Base-by-base conservation (phyloP, 2,888 invertebrate genomes). In the Gortyna flavago region DNA sequence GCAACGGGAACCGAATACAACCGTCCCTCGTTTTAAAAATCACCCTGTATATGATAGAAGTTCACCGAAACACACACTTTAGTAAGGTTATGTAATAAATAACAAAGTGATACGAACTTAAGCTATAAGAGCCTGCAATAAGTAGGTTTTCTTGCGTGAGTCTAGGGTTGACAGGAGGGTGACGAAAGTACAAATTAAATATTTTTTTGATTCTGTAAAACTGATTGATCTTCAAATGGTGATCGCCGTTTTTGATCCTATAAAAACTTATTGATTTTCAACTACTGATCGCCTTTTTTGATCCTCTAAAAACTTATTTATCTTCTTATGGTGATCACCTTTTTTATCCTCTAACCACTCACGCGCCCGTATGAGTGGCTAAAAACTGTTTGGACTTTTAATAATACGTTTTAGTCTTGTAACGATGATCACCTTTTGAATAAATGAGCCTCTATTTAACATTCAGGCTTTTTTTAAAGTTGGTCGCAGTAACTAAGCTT, bases 121-220 rank as follows among this genome's bases (percentile, higher is more conserved):
- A 70, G 68, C 72, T 78, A 66, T 75, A 76, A 81, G 76, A 81
- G 77, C 38, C 61, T 80, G 81, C 70, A 83, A 76, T 87, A 84
- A 85, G 86, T 78, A 87, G 70, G 84, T 77, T 80, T 87, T 70
- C 73, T 83, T 81, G 81, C 69, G 84, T 81, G 64, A 64, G 5
- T 65, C 51, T 70, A 83, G 83, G 83, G 83, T 38, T 83, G 72
- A 11, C 70, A 38, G 18, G 51, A 54, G 1, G 18, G 6, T 68
- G 35, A 21, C 18, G 32, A 13, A n/a, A 54, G 11, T n/a, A 54
- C 11, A 54, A 54, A 54, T 54, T 1, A 5, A n/a, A 54, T 54
- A 54, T 54, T n/a, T n/a, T 9, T 25, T 54, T 54, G 25, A n/a
- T 54, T 1, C 1, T 11, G 3, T 54, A 54, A 4, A 25, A 54